phyloP scores from a whole-genome alignment of 2,797 vertebrate genomes.

The Microchirus variegatus region DNA sequence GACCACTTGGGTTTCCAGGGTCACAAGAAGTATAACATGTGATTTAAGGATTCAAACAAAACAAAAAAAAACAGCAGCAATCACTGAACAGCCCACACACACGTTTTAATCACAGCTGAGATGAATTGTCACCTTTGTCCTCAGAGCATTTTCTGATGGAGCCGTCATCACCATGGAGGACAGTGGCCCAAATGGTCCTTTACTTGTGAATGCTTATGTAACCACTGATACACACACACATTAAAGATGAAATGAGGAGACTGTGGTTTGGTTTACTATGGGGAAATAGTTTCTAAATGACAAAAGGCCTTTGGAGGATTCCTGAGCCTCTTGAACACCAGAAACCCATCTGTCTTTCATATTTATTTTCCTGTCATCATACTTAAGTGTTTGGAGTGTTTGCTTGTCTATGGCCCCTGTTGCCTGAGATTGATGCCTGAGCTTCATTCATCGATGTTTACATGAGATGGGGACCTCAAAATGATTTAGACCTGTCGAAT shows the following conservation, averaged over 20 bases:
- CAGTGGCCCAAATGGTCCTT: constrained; percentile 10
- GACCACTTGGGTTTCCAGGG: too few species aligned
- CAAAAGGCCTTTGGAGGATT: constrained; percentile 32
- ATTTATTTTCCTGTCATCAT: constrained; percentile 49
- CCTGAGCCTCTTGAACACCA: neutral
- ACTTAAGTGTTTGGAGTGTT: constrained; percentile 17
- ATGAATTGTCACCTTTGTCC: constrained; percentile 25
- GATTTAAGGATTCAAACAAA: neutral
- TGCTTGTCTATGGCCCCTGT: constrained; percentile 12
- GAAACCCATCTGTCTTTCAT: constrained; percentile 25
- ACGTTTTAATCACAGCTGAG: constrained; percentile 39
- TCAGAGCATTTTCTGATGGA: constrained; percentile 16
- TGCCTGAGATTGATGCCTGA: constrained; percentile 44
- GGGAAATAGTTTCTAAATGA: constrained; percentile 12
- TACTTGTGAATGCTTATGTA: constrained; percentile 18
- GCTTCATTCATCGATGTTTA: constrained; percentile 52
- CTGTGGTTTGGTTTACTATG: neutral
- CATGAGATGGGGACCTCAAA: constrained; percentile 26
- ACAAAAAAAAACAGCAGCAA: neutral
- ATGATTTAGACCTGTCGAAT: too few species aligned
- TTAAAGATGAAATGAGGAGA: neutral
- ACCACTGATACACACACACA: constrained; percentile 13
- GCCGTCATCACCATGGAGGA: constrained; percentile 1
- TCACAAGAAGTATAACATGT: too few species aligned
- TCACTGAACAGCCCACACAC: constrained; percentile 11